Percentiles rank a stretch among this genome's conserved stretches.
Conservation (phyloP, 2,888 invertebrate species). For the Brassicogethes aeneus region DNA sequence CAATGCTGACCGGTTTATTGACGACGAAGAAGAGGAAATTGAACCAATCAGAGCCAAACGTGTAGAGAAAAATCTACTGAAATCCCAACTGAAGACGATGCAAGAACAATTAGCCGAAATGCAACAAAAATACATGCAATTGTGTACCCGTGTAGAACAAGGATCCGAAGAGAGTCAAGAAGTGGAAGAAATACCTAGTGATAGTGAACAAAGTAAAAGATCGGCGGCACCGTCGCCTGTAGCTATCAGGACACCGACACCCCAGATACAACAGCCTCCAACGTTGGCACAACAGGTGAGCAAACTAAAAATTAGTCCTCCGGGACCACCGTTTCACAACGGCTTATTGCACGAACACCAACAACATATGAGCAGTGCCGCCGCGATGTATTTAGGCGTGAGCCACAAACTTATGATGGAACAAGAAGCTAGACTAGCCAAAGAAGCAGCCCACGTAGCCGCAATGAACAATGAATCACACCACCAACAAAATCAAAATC, state of each 20-base stretch:
- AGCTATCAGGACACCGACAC: conserved; percentile 43
- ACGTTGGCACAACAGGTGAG: conserved; percentile 34
- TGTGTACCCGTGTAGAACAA: conserved; percentile 78
- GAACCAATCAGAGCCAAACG: conserved; percentile 75
- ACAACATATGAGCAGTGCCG: conserved; percentile 43
- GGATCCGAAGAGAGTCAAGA: conserved; percentile 68
- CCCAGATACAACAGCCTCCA: conserved; percentile 31
- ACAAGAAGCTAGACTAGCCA: conserved; percentile 66
- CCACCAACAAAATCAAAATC: conserved; percentile 41
- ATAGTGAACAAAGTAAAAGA: conserved; percentile 50
- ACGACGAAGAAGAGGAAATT: conserved; percentile 68
- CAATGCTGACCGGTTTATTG: conserved; percentile 55
- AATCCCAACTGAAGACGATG: conserved; percentile 77
- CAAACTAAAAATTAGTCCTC: conserved; percentile 40
- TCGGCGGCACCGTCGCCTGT: conserved; percentile 48
- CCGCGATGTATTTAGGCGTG: conserved; percentile 66
- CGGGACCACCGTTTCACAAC: conserved; percentile 42
- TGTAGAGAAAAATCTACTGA: conserved; percentile 77
- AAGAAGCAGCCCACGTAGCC: conserved; percentile 51
- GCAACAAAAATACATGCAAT: conserved; percentile 83
- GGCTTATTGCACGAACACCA: conserved; percentile 39
- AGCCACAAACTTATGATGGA: conserved; percentile 72
- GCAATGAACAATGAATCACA: conserved; percentile 47
- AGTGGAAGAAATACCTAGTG: conserved; percentile 64
- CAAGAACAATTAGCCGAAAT: conserved; percentile 85